Conservation (phyloP, 2,888 invertebrate species). For the Scaptomyza caliginosa region DNA sequence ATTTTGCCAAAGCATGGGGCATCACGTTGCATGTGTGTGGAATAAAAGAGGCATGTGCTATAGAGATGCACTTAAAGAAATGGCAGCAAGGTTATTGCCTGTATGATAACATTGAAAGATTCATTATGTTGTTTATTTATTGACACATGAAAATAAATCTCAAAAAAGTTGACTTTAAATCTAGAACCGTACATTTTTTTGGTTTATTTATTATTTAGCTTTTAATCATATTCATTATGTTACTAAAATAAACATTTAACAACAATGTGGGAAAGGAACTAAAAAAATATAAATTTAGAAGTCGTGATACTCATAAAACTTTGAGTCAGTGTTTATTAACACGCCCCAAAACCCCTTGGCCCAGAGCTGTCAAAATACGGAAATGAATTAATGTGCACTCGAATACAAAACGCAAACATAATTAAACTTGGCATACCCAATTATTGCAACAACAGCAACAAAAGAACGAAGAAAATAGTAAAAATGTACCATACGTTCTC, state of each 20-base stretch:
- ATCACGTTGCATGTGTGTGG: constrained; percentile 33
- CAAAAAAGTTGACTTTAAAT: too few relatives aligned
- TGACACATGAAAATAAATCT: too few relatives aligned
- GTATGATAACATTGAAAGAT: too few relatives aligned
- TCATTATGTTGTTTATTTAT: too few relatives aligned
- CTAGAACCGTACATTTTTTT: too few relatives aligned
- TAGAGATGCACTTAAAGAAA: constrained; percentile 36
- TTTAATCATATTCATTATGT: too few relatives aligned
- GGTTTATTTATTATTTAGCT: too few relatives aligned
- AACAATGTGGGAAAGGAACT: too few relatives aligned
- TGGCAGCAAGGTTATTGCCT: not conserved
- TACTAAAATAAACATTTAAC: too few relatives aligned
- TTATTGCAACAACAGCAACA: constrained; percentile 19
- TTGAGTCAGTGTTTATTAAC: constrained; percentile 9
- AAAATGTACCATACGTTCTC: constrained; percentile 25
- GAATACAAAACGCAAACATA: constrained; percentile 73
- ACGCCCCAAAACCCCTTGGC: not conserved
- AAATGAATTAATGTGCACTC: constrained; percentile 61
- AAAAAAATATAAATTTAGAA: not conserved
- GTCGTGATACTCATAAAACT: not conserved
- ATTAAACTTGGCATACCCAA: constrained; percentile 73
- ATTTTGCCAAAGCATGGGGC: constrained; percentile 51
- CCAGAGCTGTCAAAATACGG: constrained; percentile 33
- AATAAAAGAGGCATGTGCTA: not conserved
- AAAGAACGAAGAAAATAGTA: constrained; percentile 4